phyloP scores from a whole-genome alignment of 1,140 invertebrate species.

The Lepidurus apus region DNA sequence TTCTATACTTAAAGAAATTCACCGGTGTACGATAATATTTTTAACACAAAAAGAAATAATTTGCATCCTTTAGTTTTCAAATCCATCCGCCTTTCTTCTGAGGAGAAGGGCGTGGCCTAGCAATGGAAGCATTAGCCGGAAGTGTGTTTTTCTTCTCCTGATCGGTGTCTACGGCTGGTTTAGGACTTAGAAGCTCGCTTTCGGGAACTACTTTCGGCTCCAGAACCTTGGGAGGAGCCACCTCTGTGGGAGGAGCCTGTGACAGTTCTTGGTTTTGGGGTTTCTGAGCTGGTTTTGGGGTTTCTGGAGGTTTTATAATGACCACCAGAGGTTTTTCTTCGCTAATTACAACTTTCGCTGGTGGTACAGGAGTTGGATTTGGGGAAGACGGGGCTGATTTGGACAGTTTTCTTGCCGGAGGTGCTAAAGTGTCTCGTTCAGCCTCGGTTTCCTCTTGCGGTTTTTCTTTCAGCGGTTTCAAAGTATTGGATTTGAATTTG shows the following conservation, averaged over 20 bases:
- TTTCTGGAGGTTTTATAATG: not conserved
- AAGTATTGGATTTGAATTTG: conserved; percentile 62
- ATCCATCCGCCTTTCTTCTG: not conserved
- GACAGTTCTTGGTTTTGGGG: not conserved
- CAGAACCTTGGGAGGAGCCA: not conserved
- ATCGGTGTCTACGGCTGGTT: not conserved
- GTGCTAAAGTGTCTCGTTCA: not conserved
- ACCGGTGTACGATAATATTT: no score
- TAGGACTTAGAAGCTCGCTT: not conserved
- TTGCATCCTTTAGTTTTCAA: not conserved
- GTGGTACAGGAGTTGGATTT: not conserved
- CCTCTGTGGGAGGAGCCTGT: not conserved
- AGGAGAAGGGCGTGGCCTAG: not conserved
- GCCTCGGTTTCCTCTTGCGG: conserved; percentile 25
- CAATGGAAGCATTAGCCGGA: not conserved
- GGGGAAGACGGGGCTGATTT: not conserved
- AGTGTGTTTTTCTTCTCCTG: not conserved
- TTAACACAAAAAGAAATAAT: no score
- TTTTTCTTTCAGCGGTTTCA: conserved; percentile 21
- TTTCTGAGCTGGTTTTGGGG: not conserved
- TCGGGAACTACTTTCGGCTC: not conserved
- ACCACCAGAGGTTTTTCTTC: not conserved
- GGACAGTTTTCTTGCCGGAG: not conserved
- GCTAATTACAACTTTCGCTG: not conserved
- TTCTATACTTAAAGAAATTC: no score